Evolutionary conservation across 2,888 invertebrate species (phyloP).

Genomic region (Masnerella sp.): DNA sequence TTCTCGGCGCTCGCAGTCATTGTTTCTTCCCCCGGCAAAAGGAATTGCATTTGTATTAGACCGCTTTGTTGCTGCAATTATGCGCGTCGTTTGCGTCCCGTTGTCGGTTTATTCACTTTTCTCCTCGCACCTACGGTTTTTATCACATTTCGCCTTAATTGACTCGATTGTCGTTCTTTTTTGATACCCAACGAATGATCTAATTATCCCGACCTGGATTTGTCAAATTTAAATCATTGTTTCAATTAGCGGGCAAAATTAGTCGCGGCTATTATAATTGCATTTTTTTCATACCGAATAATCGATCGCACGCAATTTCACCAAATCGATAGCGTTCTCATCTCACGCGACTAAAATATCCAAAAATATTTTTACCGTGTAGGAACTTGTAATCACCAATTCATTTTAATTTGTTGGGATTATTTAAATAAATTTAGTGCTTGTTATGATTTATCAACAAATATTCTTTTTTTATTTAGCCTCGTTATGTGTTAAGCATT

Average conservation of each 20-base stretch:
- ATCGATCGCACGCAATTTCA: slow-evolving; percentile 8
- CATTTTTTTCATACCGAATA: too few species aligned
- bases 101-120: slow-evolving; percentile 14
- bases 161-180: background rate
- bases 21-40: slow-evolving; percentile 18
- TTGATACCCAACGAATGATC: background rate
- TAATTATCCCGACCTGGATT: slow-evolving; percentile 5
- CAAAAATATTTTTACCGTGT: too few species aligned
- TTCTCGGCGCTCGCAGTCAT: slow-evolving; percentile 25
- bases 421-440: too few species aligned
- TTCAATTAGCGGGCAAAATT: slow-evolving; percentile 9
- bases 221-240: slow-evolving; percentile 3
- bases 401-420: too few species aligned
- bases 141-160: background rate
- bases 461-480: too few species aligned
- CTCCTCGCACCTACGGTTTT: slow-evolving; percentile 10
- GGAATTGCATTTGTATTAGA: slow-evolving; percentile 22
- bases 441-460: too few species aligned
- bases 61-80: slow-evolving; percentile 22
- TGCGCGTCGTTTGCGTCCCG: slow-evolving; percentile 4
- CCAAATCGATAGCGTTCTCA: too few species aligned
- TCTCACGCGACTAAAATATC: too few species aligned
- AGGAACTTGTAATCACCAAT: too few species aligned
- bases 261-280: too few species aligned
- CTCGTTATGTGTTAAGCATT: too few species aligned